A percentile compares a stretch with the other conserved stretches of the same genome.
These are phyloP conservation scores for Drosophila sp. DNA, from an alignment of 1,140 invertebrate genomes.

Conservation along the genomic window DNA sequence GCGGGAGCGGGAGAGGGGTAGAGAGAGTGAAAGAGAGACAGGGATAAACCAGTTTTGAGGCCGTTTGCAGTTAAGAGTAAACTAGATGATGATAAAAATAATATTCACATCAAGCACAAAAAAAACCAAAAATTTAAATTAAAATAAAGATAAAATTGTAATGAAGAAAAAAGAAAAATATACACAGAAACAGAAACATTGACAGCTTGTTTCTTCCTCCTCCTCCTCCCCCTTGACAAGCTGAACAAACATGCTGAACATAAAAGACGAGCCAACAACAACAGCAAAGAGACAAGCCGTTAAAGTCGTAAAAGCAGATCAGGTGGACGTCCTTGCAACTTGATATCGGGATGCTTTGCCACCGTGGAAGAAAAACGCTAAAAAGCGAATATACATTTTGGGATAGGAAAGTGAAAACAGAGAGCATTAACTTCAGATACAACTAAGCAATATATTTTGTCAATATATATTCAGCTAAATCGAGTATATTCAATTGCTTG, in stretches of 20 bases:
- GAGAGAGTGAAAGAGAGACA: background rate
- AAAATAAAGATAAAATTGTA: conserved; percentile 32
- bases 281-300: conserved; percentile 6
- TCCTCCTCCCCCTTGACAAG: background rate
- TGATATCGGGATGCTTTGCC: conserved; percentile 19
- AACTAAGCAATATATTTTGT: too few relatives aligned
- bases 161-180: conserved; percentile 15
- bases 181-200: conserved; percentile 42
- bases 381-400: too few relatives aligned
- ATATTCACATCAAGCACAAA: conserved; percentile 12
- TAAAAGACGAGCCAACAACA: conserved; percentile 9
- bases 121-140: conserved; percentile 24
- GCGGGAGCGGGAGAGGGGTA: background rate
- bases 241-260: conserved; percentile 19
- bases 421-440: too few relatives aligned
- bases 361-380: conserved; percentile 14
- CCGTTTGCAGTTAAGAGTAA: conserved; percentile 33
- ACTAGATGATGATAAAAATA: conserved; percentile 41
- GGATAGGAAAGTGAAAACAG: too few relatives aligned
- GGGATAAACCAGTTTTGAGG: conserved; percentile 34
- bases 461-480: too few relatives aligned
- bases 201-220: conserved; percentile 27
- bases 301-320: conserved; percentile 59
- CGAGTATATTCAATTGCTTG: too few relatives aligned
- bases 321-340: conserved; percentile 76